Base-by-base conservation (phyloP, 2,797 vertebrate genomes). In the Hydrocynus forskahlii region DNA sequence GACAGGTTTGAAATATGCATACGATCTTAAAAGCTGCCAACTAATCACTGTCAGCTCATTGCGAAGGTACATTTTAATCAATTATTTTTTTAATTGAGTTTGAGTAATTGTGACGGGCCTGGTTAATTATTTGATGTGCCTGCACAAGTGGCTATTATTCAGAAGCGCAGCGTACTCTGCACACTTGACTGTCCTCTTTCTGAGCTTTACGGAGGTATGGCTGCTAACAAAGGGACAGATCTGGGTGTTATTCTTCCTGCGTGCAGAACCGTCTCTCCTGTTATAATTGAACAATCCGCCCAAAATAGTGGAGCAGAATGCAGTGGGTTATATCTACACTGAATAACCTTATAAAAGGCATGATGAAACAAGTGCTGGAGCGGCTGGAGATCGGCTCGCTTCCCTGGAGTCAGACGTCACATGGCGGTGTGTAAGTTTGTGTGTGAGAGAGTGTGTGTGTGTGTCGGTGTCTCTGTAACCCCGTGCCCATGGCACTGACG, bases 401-500 rank as follows among this genome's bases (percentile, higher is more conserved):
- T 40, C 54, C 38, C 45, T 50, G 59, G 57, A 76, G 52, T 17
- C 48, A 40, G 10, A 43, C 63, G 16, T 57, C 23, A 38, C 62
- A 21, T 52, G 63, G 13, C 38, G 64, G 0, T 48, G 38, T 48
- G 23, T 57, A 14, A 23, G n/a, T n/a, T n/a, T n/a, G 21, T 9
- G 2, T 40, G 72, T 48, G 10, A 48, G 45, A 4, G 45, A 48
- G 63, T 60, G 23, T 70, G 74, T 7, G 14, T 52, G 59, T 25
- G 29, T 14, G 70, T 17, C 21, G 35, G 16, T 52, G 52, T 25
- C 38, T 72, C 45, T 59, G 50, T 68, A 67, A 66, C 50, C 55
- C 62, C 66, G 60, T n/a, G 64, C 52, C 50, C 23, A 78, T 83
- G 82, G 79, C 84, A 88, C 81, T 62, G 57, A 90, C 81, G 72